Conservation (phyloP, 2,797 vertebrate genomes). For the Megaceryle alcyon region DNA sequence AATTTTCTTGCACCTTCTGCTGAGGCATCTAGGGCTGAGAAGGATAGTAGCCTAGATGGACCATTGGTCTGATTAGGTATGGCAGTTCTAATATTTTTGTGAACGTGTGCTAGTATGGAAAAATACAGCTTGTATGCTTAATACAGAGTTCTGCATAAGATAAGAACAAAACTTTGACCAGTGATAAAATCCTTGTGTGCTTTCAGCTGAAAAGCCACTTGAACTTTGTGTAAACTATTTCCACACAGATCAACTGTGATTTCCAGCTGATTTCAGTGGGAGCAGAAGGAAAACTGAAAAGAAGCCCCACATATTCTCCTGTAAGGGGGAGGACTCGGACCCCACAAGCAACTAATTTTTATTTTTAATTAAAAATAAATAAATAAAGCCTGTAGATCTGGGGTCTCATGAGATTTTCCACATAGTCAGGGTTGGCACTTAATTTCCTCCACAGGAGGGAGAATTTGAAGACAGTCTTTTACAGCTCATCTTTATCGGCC, state of each 20-base stretch:
- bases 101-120: neutral
- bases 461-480: neutral
- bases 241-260: constrained; percentile 14
- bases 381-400: neutral
- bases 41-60: neutral
- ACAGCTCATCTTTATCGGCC: neutral
- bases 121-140: neutral
- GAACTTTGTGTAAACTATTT: constrained; percentile 27
- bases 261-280: neutral
- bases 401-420: neutral
- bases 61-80: constrained; percentile 13
- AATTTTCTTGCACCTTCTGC: constrained; percentile 10
- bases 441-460: neutral
- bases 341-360: neutral
- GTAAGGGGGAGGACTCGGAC: neutral
- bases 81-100: constrained; percentile 22
- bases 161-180: constrained; percentile 5
- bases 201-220: constrained; percentile 9
- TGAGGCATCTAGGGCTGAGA: neutral
- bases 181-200: constrained; percentile 16
- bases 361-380: neutral
- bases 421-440: neutral
- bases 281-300: neutral
- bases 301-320: neutral
- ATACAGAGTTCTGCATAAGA: neutral